phyloP scores from a whole-genome alignment of 1,140 invertebrate species.

The Drosophila chauvacae region DNA sequence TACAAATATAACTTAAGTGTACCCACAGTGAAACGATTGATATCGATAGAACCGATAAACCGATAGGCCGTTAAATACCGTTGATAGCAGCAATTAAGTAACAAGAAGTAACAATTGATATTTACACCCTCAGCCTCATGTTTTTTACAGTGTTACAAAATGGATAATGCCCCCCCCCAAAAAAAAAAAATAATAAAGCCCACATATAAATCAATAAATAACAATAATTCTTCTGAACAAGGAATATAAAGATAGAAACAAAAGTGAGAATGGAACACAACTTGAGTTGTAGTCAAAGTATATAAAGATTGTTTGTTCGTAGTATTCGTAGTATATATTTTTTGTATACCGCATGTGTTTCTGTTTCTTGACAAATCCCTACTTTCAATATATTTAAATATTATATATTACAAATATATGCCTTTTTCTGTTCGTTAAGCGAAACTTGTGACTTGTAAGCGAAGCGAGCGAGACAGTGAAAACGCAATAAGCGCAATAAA shows the following conservation, averaged over 20 bases:
- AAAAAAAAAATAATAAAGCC: not conserved
- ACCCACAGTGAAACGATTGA: conserved; percentile 34
- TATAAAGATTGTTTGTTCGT: conserved; percentile 64
- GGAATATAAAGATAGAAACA: not conserved
- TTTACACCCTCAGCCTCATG: conserved; percentile 50
- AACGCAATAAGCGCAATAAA: conserved; percentile 52
- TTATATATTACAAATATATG: conserved; percentile 23
- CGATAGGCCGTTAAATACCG: conserved; percentile 34
- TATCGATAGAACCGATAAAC: conserved; percentile 33
- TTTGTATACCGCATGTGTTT: conserved; percentile 43
- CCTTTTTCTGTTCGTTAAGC: conserved; percentile 73
- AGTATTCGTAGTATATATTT: conserved; percentile 42
- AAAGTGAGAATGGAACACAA: conserved; percentile 12
- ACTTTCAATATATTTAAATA: conserved; percentile 35
- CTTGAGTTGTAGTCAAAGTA: conserved; percentile 42
- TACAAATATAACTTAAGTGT: conserved; percentile 64
- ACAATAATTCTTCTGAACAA: not conserved
- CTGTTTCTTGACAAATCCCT: conserved; percentile 33
- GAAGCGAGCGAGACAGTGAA: conserved; percentile 51
- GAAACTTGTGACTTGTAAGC: conserved; percentile 81
- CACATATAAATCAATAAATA: conserved; percentile 8
- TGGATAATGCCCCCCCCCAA: conserved; percentile 1
- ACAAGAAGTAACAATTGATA: conserved; percentile 50
- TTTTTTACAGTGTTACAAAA: conserved; percentile 50
- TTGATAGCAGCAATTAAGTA: conserved; percentile 9